A percentile compares a stretch with the other conserved stretches of the same genome.
phyloP scores from a whole-genome alignment of 1,140 invertebrate genomes.

The Apolygus lucorum region DNA sequence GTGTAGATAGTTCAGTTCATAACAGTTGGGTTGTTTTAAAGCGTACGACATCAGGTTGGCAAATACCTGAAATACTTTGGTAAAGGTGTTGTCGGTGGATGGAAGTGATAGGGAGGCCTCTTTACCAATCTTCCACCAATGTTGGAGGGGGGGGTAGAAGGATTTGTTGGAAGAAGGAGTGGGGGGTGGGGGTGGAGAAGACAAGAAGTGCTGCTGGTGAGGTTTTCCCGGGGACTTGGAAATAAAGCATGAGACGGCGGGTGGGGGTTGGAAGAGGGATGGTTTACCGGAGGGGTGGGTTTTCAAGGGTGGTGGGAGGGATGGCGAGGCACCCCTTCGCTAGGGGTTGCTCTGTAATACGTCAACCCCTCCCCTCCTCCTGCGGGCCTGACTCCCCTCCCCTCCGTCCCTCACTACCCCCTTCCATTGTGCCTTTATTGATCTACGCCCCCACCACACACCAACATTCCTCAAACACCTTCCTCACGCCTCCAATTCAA shows the following conservation, averaged over 20 bases:
- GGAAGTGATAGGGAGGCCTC: too few species aligned
- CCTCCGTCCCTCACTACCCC: not conserved
- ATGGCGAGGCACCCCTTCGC: not conserved
- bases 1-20: too few species aligned
- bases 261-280: not conserved
- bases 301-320: not conserved
- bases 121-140: too few species aligned
- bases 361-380: not conserved
- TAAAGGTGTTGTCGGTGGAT: too few species aligned
- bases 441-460: constrained; percentile 5
- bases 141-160: not conserved
- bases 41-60: too few species aligned
- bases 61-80: too few species aligned
- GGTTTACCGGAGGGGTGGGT: too few species aligned
- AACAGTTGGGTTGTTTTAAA: too few species aligned
- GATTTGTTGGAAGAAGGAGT: constrained; percentile 1
- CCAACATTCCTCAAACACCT: constrained; percentile 17
- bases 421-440: constrained; percentile 18
- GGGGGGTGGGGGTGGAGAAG: not conserved
- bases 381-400: not conserved
- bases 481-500: constrained; percentile 9
- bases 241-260: not conserved
- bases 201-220: not conserved
- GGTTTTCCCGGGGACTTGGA: not conserved
- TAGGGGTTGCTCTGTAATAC: constrained; percentile 6